Evolutionary conservation across 1,140 invertebrate genomes (phyloP), one percentile per base, ranked within the genome.

Genomic region (Acyrthosiphon pisum): DNA sequence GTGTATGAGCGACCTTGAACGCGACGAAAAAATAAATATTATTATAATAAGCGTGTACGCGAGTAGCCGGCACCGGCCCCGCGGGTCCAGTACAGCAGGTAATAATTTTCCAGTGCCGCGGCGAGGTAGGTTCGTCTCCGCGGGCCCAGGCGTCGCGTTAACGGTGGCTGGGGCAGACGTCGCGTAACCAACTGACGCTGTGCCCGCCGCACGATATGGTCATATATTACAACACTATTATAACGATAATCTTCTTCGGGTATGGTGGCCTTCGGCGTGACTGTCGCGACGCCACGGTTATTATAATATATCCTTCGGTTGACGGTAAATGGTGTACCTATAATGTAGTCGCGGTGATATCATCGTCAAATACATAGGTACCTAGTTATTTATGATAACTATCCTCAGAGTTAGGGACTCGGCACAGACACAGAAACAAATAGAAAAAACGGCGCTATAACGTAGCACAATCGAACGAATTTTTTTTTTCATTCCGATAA

Each of bases 21-120:
- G 60, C 60, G 60, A 76, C 60, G 60, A 76, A 76, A 76, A 76
- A 76, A 76, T 76, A 76, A 76, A 76, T 76, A 76, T 76, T 76
- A 76, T 68, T 18, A n/a, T n/a, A 76, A 76, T 76, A 76, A 76
- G 30, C 60, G 60, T 76, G 60, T 60, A 30, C 56, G 56, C 56
- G 56, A 60, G 56, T 60, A 60, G 56, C 56, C 56, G 53, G 6
- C 53, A 56, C 7, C 53, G 11, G 60, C 11, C 60, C 60, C 30
- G 60, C 60, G 60, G 60, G 56, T 60, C 56, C 56, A 1, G 60
- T 11, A 14, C 1, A 11, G 60, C n/a, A n/a, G 60, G 60, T 76
- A 76, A 76, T 76, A n/a, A 76, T 76, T 35, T n/a, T n/a, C 60
- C 60, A 6, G 60, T n/a, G 26, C 60, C 11, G 60, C 60, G 9